Evolutionary conservation across 1,140 invertebrate genomes (phyloP).

Genomic region (Bradynema listronoti): DNA sequence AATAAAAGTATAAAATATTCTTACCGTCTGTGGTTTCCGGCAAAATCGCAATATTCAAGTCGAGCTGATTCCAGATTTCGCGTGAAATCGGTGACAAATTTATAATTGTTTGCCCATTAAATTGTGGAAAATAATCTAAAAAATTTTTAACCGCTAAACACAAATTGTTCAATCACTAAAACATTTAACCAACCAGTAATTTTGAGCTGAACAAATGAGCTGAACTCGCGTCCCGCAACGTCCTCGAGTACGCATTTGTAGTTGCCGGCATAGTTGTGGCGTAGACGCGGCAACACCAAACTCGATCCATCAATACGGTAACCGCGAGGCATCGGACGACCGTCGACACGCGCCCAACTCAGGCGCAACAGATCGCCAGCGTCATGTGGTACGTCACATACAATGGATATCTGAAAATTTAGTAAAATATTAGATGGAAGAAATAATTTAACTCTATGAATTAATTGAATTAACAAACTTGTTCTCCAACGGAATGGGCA

Average conservation of each 20-base stretch:
- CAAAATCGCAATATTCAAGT: constrained; percentile 44
- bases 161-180: constrained; percentile 6
- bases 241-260: constrained; percentile 32
- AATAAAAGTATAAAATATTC: neutral
- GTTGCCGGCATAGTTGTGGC: constrained; percentile 33
- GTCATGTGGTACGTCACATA: neutral
- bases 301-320: constrained; percentile 30
- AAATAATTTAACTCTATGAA: constrained; percentile 21
- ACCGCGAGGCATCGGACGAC: constrained; percentile 20
- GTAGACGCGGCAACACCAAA: constrained; percentile 22
- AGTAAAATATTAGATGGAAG: neutral
- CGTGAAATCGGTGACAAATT: constrained; percentile 39
- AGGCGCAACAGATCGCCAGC: constrained; percentile 23
- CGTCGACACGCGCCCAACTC: constrained; percentile 5
- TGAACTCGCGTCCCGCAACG: constrained; percentile 14
- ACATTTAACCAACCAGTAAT: constrained; percentile 27
- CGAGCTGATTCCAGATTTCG: constrained; percentile 40
- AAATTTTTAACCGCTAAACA: neutral
- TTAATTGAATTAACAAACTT: constrained; percentile 7
- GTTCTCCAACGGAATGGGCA: too few relatives aligned
- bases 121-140: constrained; percentile 48
- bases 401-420: neutral
- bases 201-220: constrained; percentile 30
- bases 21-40: constrained; percentile 35
- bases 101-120: constrained; percentile 36